Conservation (phyloP, 2,888 invertebrate genomes). For the Melieria crassipennis region DNA sequence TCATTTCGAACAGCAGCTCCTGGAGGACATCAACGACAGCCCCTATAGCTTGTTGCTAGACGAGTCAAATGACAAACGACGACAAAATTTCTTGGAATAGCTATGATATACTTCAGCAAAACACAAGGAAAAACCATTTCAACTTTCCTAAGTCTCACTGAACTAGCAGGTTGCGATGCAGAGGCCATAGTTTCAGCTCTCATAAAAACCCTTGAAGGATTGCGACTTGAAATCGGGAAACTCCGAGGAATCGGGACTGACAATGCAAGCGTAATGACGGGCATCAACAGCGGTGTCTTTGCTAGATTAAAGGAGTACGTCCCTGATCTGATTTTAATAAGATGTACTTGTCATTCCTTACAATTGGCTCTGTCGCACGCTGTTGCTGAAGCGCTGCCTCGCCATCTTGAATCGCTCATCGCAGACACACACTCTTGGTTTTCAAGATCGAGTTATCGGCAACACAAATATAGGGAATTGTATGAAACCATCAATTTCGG, state of each 20-base stretch:
- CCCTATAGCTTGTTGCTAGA: conserved; percentile 38
- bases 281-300: conserved; percentile 33
- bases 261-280: conserved; percentile 38
- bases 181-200: conserved; percentile 25
- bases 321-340: conserved; percentile 32
- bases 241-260: conserved; percentile 36
- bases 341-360: conserved; percentile 38
- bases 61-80: conserved; percentile 32
- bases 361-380: conserved; percentile 32
- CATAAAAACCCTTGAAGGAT: conserved; percentile 20
- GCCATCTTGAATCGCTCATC: neutral
- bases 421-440: neutral
- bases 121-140: conserved; percentile 29
- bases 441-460: neutral
- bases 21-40: conserved; percentile 27
- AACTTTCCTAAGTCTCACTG: conserved; percentile 30
- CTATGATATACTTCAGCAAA: conserved; percentile 36
- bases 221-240: conserved; percentile 31
- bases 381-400: neutral
- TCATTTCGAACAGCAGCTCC: conserved; percentile 31
- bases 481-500: no score
- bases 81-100: conserved; percentile 15
- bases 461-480: neutral
- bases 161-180: conserved; percentile 34
- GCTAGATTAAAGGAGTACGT: conserved; percentile 26